Conservation (phyloP, 2,113 vertebrate genomes). For the Rattus norvegicus region GRCr8 NC_086029.1:63437001-63437500, state of each 20-base stretch:
- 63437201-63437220: background rate
- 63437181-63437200: background rate
- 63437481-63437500: background rate
- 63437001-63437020: background rate
- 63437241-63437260: background rate
- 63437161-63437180: background rate
- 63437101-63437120: fast-evolving
- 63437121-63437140: background rate
- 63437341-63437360: background rate
- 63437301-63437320: background rate
- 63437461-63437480: background rate
- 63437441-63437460: background rate
- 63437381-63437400: background rate
- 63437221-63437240: constrained; percentile 25
- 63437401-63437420: too few relatives aligned
- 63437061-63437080: background rate
- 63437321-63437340: too few relatives aligned
- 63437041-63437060: background rate
- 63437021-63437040: background rate
- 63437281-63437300: background rate
- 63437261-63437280: background rate
- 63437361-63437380: background rate
- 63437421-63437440: background rate
- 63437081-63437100: background rate
- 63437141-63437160: background rate